These are phyloP conservation scores for Avahi laniger DNA, from an alignment of 2,797 vertebrate species.

Conservation along the genomic window DNA sequence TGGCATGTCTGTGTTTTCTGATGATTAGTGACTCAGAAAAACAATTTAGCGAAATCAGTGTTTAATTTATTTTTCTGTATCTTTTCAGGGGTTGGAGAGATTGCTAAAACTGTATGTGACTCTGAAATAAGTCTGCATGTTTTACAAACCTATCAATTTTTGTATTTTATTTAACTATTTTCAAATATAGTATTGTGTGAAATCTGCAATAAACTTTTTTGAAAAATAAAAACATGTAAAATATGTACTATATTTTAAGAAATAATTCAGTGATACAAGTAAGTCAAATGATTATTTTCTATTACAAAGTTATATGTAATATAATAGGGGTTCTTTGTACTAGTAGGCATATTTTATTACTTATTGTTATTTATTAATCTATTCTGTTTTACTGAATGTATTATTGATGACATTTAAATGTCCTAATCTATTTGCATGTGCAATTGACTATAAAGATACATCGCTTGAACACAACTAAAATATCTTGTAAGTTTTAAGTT, in stretches of 20 bases:
- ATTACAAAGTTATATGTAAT: not conserved
- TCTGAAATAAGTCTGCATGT: not conserved
- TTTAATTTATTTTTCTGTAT: constrained; percentile 15
- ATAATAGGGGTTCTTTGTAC: not conserved
- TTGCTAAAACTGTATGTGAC: not conserved
- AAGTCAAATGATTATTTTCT: not conserved
- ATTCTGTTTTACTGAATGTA: not conserved
- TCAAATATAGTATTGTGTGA: not conserved
- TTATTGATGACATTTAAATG: not conserved
- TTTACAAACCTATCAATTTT: not conserved
- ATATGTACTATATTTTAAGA: not conserved
- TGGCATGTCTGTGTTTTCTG: not conserved
- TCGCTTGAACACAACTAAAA: not conserved
- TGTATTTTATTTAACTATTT: constrained; percentile 28
- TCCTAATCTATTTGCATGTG: not conserved
- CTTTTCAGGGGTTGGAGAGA: constrained; percentile 12
- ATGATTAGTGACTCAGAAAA: constrained; percentile 59
- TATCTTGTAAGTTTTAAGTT: not conserved
- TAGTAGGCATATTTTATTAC: not conserved
- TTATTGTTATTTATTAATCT: not conserved
- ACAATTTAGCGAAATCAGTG: constrained; percentile 64
- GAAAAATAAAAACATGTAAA: not conserved
- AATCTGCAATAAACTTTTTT: not conserved
- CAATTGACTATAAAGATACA: not conserved
- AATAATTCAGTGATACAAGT: not conserved